Base-by-base conservation (phyloP, 1,140 invertebrate species). In the Yoshiicerus persimilis region DNA sequence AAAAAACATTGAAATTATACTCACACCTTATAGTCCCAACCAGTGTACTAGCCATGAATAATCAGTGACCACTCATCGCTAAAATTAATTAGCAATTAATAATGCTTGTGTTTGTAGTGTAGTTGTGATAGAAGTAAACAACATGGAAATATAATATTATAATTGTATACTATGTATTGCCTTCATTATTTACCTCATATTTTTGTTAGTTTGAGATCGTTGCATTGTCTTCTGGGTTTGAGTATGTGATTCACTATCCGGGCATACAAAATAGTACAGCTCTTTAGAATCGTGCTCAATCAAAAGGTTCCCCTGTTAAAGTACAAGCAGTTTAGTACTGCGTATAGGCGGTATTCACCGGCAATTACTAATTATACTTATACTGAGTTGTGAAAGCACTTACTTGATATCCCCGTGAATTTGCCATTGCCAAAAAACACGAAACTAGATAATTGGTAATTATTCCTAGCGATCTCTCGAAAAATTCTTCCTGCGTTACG, bases 261-360 rank as follows among this genome's bases (percentile, higher is more conserved):
- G 89, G 83, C 90, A 90, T 10, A 90, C 86, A 32, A 88, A 89
- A 70, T 90, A 90, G 47, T 83, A 89, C 5, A 90, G 62, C 64
- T 90, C 90, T 25, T 88, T 64, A 13, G 3, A 25, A 1, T 86
- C 86, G 38, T 88, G 75, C 20, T 90, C 90, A 41, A 90, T 86
- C 9, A 85, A 23, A 16, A 90, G 56, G 8, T 36, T 38, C 4
- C 90, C 90, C 89, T 90, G 36, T 1, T 16, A 6, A 16, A 86
- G 20, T 39, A 66, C 30, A 84, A 64, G n/a, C n/a, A n/a, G n/a
- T n/a, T n/a, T n/a, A n/a, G n/a, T n/a, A n/a, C n/a, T n/a, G n/a
- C n/a, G n/a, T n/a, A n/a, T n/a, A n/a, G n/a, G n/a, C n/a, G n/a
- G n/a, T n/a, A n/a, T n/a, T n/a, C n/a, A n/a, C n/a, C n/a, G n/a